phyloP scores from a whole-genome alignment of 2,797 vertebrate genomes.

The Novumbra hubbsi region DNA sequence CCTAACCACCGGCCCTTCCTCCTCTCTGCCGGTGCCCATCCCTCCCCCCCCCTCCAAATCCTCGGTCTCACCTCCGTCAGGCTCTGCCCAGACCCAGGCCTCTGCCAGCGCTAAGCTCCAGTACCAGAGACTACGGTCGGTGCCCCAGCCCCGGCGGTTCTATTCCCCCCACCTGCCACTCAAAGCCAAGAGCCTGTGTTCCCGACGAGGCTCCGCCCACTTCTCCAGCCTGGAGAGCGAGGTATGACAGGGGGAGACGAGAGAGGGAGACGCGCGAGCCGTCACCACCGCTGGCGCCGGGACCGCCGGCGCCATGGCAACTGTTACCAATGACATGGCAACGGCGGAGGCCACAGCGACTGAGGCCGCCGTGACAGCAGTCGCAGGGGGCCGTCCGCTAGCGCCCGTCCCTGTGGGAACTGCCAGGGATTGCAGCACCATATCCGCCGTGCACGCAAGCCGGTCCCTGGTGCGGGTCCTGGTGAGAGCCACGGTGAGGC shows the following conservation, averaged over 20 bases:
- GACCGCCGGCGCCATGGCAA: conserved; percentile 52
- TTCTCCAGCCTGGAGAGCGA: conserved; percentile 94
- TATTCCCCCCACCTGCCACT: conserved; percentile 83
- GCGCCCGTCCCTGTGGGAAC: conserved; percentile 56
- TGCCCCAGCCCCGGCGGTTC: conserved; percentile 82
- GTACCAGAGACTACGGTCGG: conserved; percentile 86
- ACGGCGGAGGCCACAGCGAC: conserved; percentile 5
- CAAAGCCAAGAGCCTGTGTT: conserved; percentile 89
- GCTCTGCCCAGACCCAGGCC: conserved; percentile 67
- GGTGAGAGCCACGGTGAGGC: conserved; percentile 73
- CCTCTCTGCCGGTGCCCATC: conserved; percentile 76
- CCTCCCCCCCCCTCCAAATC: conserved; percentile 77
- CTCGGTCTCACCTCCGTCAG: conserved; percentile 73
- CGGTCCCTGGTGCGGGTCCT: conserved; percentile 73
- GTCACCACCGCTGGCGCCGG: conserved; percentile 40
- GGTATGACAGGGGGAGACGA: conserved; percentile 88
- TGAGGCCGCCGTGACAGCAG: conserved; percentile 58
- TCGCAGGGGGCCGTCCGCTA: conserved; percentile 49
- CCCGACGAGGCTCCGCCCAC: conserved; percentile 87
- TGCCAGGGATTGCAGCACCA: conserved; percentile 27
- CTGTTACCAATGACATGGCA: conserved; percentile 41
- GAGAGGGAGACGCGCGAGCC: conserved; percentile 73
- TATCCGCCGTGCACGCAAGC: conserved; percentile 31
- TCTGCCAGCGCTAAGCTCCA: conserved; percentile 85
- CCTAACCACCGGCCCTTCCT: conserved; percentile 64